Evolutionary conservation across 2,888 invertebrate species (phyloP), one percentile per base, ranked within the genome.

Genomic region (Microplitis manilae): DNA sequence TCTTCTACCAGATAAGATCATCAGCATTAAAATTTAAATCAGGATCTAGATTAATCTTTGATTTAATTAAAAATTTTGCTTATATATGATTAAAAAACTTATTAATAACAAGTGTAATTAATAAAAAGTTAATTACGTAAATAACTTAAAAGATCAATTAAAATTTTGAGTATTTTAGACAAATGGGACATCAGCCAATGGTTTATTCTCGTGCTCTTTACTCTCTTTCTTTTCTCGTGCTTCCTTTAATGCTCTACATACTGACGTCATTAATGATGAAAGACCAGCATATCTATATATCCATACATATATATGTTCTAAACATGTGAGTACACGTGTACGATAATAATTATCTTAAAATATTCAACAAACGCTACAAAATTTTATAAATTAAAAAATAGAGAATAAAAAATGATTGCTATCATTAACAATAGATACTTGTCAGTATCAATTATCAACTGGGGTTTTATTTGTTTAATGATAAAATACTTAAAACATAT

Each of bases 171-270:
- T 2, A 15, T 2, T 15, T 13, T 13, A 40, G 5, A 59, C 69
- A 17, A 50, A 61, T n/a, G 30, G 8, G 39, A 61, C 70, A 60
- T 50, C n/a, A 71, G 70, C 70, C 70, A 71, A 71, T 17, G 60
- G 70, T 62, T 50, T 62, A 71, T 71, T 71, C 60, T 71, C n/a
- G 60, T 62, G 39, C n/a, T 30, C 15, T 17, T 40, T 5, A 40
- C 61, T 62, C 61, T 41, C 9, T 62, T 62, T 20, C 9, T 62
- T 20, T 62, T 62, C 62, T 20, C n/a, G 62, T 20, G 9, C 20
- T 62, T 50, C 6, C 30, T 70, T 5, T 20, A 30, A 39, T 39
- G 15, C 61, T 17, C 71, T 30, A 71, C 15, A 62, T 71, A 9
- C 15, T 71, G 61, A 62, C 40, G 39, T 71, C 15, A 39, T 62